phyloP scores from a whole-genome alignment of 2,888 invertebrate genomes.

The Pseudoips prasinana region DNA sequence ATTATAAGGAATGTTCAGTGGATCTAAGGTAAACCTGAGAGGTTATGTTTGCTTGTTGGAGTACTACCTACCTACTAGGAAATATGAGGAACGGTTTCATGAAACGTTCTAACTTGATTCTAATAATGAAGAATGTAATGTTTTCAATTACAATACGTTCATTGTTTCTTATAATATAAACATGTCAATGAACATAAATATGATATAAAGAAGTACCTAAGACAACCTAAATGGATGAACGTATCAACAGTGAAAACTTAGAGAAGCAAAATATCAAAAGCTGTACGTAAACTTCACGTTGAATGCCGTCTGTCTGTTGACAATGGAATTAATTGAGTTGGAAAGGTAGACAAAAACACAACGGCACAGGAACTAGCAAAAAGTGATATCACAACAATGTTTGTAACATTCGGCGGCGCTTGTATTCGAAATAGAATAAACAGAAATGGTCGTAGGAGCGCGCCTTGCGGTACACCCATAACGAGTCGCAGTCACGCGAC shows the following conservation, averaged over 20 bases:
- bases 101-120: no score
- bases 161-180: no score
- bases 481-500: constrained; percentile 72
- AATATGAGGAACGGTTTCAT: no score
- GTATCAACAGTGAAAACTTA: no score
- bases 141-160: no score
- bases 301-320: background rate
- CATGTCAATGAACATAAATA: no score
- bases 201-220: no score
- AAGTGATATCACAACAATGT: constrained; percentile 37
- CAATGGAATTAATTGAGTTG: constrained; percentile 5
- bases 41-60: background rate
- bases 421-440: constrained; percentile 54
- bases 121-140: no score
- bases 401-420: constrained; percentile 43
- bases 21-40: constrained; percentile 7
- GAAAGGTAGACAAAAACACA: constrained; percentile 20
- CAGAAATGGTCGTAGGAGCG: constrained; percentile 49
- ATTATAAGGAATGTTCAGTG: constrained; percentile 3
- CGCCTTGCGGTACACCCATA: constrained; percentile 60
- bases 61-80: no score
- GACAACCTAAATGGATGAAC: no score
- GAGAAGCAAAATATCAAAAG: no score
- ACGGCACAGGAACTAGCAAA: constrained; percentile 21
- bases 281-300: no score